These are phyloP conservation scores for Drosophila nr. medialis DNA, from an alignment of 2,888 invertebrate species.

Conservation along the genomic window DNA sequence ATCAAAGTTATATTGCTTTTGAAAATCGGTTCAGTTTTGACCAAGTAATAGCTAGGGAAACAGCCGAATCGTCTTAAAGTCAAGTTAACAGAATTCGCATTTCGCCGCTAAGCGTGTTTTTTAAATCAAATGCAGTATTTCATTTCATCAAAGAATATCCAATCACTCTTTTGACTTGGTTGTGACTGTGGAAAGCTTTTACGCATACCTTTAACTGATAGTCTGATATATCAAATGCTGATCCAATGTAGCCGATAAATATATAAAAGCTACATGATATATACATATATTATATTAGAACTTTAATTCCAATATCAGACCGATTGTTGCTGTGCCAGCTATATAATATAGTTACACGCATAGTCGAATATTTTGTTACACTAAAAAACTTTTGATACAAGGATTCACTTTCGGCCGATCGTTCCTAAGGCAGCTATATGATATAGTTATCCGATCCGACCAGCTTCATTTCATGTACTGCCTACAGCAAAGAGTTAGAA, in stretches of 20 bases:
- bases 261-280: not conserved
- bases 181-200: no score
- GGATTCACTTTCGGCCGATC: not conserved
- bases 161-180: not conserved
- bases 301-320: not conserved
- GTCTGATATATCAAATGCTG: not conserved
- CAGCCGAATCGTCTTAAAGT: no score
- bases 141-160: not conserved
- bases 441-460: not conserved
- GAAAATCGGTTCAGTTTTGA: not conserved
- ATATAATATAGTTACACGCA: not conserved
- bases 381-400: not conserved
- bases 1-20: not conserved
- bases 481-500: not conserved
- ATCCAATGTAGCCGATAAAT: not conserved
- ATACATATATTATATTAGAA: no score
- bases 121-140: not conserved
- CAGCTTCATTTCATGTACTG: not conserved
- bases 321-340: not conserved
- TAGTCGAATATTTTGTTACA: not conserved
- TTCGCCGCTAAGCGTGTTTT: not conserved
- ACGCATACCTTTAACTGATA: no score
- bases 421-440: not conserved
- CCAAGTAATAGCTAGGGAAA: not conserved
- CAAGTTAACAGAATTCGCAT: not conserved